Percentiles rank a stretch among this genome's conserved stretches.
These are phyloP conservation scores for Hippoglossus hippoglossus DNA, from an alignment of 2,797 vertebrate genomes.

Conservation along the genomic window DNA sequence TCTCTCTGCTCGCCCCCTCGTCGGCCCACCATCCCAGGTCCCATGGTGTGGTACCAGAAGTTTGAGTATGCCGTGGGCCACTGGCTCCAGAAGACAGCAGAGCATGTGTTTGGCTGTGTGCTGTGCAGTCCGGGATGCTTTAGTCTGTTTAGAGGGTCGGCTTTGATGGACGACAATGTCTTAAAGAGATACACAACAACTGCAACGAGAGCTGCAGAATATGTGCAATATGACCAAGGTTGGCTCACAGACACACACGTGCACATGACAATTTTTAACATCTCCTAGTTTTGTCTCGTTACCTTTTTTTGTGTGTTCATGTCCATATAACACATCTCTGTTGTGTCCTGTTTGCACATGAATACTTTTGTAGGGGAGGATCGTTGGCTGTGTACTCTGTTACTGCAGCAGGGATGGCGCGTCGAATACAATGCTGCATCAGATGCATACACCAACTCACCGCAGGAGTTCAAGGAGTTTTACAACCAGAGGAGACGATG, in stretches of 20 bases:
- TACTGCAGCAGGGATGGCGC: conserved; percentile 88
- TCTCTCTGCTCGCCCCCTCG: background rate
- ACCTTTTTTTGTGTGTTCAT: background rate
- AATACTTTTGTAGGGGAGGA: conserved; percentile 81
- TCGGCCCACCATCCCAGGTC: conserved; percentile 70
- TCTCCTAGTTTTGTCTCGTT: background rate
- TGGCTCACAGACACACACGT: background rate
- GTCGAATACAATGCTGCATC: conserved; percentile 89
- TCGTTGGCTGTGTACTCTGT: conserved; percentile 88
- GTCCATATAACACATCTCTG: background rate
- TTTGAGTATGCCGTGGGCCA: conserved; percentile 90
- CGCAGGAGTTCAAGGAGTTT: conserved; percentile 89
- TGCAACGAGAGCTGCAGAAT: conserved; percentile 80
- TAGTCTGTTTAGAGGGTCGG: conserved; percentile 86
- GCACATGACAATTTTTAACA: background rate
- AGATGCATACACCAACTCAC: conserved; percentile 88
- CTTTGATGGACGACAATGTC: conserved; percentile 88
- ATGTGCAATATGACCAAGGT: conserved; percentile 90
- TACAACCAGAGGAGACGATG: conserved; percentile 89
- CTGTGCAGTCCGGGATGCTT: conserved; percentile 89
- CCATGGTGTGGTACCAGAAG: conserved; percentile 91
- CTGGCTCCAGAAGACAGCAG: conserved; percentile 89
- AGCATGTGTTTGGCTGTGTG: conserved; percentile 88
- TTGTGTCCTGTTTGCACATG: background rate
- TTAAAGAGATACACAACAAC: conserved; percentile 87